Evolutionary conservation across 1,140 invertebrate species (phyloP).

Genomic region (Nylanderia fulva): DNA sequence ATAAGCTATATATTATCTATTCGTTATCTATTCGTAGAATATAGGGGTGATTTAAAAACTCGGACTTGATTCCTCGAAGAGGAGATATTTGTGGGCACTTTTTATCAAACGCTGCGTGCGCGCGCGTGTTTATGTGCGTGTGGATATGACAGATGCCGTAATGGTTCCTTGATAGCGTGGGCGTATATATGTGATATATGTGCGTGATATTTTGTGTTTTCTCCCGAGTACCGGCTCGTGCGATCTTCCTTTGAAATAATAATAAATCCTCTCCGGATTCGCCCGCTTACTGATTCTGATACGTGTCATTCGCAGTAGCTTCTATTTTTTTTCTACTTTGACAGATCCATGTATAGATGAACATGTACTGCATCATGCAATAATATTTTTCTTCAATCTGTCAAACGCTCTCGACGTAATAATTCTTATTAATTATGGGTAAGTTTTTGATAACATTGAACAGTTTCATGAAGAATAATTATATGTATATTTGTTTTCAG

Average conservation of each 20-base stretch:
- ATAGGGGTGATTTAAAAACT: background rate
- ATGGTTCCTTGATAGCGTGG: background rate
- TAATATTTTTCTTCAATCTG: too few species aligned
- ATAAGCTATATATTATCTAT: background rate
- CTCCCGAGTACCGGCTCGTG: background rate
- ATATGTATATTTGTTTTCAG: conserved; percentile 62
- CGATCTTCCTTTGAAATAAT: background rate
- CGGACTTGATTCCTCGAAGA: background rate
- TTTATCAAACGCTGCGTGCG: background rate
- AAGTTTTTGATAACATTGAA: conserved; percentile 17
- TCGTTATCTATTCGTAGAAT: background rate
- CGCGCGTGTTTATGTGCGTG: too few species aligned
- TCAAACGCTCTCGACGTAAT: background rate
- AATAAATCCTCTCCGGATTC: background rate
- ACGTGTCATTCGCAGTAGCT: background rate
- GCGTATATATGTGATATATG: conserved; percentile 32
- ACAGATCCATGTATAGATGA: background rate
- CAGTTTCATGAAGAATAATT: background rate
- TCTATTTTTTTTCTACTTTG: background rate
- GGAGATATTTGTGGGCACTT: background rate
- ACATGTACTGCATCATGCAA: background rate
- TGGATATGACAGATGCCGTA: background rate
- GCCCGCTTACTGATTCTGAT: too few species aligned
- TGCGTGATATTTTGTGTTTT: background rate
- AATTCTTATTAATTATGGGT: conserved; percentile 55